Evolutionary conservation across 2,113 vertebrate genomes (phyloP), one percentile per base, ranked within the genome.

Genomic region (Lates calcarifer): DNA sequence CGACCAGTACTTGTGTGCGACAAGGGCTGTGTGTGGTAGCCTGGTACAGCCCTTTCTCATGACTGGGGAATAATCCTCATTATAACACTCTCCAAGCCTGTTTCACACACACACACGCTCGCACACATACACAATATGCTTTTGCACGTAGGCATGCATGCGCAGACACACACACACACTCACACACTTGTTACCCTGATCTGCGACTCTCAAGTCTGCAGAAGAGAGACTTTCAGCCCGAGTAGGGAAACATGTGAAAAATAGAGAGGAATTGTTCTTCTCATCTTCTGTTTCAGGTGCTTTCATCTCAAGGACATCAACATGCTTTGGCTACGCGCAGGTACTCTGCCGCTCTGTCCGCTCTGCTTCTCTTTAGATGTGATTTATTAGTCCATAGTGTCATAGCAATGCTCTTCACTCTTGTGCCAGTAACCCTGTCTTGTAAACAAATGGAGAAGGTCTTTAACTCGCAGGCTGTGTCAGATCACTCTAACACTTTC

Each of bases 41-140:
- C 95, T 96, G 95, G 95, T 96, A 96, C 94, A 96, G 94, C 94
- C 91, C 84, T 94, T 93, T 95, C 95, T 91, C 94, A 95, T 96
- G 95, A 96, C 94, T 90, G 86, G 80, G 90, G 84, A 91, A 90
- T 96, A 95, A 96, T 96, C 95, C 95, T 92, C 86, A 89, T 93
- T 94, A 91, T 90, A 93, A 91, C 88, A 89, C 89, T 77, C 79
- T 77, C 29, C 71, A 53, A 90, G 66, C 68, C 81, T 75, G 80
- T 84, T 89, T 91, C 84, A 73, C 87, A 79, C 78, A 79, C 74
- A 69, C 74, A 79, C 74, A 87, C 79, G 75, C 81, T 79, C 88
- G 83, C 78, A 82, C 68, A 68, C 85, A 81, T 49, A 85, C 89
- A 80, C 87, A 82, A 58, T 72, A 74, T 79, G 75, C 66, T 70